Percentiles rank a stretch among this genome's conserved stretches.
phyloP scores from a whole-genome alignment of 2,113 vertebrate species.

The Rattus rattus region DNA sequence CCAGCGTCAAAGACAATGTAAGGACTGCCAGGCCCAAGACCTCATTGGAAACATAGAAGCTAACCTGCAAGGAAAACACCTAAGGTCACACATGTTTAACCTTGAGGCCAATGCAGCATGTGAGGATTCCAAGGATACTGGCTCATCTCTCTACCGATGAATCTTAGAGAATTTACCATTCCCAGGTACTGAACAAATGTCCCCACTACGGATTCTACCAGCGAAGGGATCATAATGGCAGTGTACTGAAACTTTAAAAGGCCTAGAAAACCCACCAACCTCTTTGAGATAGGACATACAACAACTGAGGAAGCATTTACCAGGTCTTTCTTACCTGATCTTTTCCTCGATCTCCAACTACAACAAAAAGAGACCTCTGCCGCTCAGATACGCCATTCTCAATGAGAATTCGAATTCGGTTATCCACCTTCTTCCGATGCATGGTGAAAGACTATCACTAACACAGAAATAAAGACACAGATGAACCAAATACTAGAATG shows the following conservation, averaged over 20 bases:
- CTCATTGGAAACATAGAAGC: background rate
- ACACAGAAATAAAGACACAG: conserved; percentile 42
- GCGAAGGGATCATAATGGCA: background rate
- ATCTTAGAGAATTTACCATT: background rate
- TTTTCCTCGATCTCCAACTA: conserved; percentile 95
- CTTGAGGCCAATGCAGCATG: background rate
- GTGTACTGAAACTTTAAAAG: background rate
- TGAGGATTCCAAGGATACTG: background rate
- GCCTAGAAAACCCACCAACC: background rate
- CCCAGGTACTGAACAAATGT: background rate
- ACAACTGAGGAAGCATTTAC: background rate
- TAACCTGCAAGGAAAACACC: background rate
- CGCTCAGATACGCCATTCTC: conserved; percentile 95
- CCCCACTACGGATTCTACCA: background rate
- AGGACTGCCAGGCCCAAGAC: background rate
- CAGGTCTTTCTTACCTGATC: conserved; percentile 91
- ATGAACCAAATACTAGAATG: background rate
- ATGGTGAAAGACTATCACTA: conserved; percentile 86
- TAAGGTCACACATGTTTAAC: background rate
- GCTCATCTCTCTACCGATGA: background rate
- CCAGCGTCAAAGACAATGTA: background rate
- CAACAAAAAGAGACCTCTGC: conserved; percentile 93
- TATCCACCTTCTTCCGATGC: conserved; percentile 96
- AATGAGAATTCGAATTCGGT: conserved; percentile 97
- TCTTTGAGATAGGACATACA: background rate